A percentile compares a stretch with the other conserved stretches of the same genome.
Conservation (phyloP, 2,888 invertebrate species). For the Mesorhabditis sp. region DNA sequence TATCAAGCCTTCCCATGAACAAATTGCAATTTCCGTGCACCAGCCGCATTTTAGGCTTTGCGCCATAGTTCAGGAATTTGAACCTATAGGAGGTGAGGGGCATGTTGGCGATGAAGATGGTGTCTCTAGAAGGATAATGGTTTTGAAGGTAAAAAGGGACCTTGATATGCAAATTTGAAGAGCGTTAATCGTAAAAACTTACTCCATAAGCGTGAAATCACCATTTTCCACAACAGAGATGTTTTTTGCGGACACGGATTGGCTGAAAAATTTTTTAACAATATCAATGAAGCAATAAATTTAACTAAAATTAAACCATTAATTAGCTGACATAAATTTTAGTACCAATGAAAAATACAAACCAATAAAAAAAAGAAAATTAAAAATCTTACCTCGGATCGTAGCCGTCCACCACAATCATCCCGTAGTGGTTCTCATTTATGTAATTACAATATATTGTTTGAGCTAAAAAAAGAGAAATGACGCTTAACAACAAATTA, state of each 20-base stretch:
- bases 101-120: not conserved
- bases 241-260: not conserved
- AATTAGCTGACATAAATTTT: not conserved
- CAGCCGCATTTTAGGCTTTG: not conserved
- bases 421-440: not conserved
- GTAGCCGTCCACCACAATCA: not conserved
- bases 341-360: not conserved
- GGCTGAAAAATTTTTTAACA: not conserved
- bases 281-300: too few relatives aligned
- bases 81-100: not conserved
- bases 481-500: too few relatives aligned
- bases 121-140: not conserved
- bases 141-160: too few relatives aligned
- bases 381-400: not conserved
- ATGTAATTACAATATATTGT: not conserved
- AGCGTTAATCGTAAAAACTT: too few relatives aligned
- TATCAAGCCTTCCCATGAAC: not conserved
- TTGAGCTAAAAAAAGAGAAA: not conserved
- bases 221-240: not conserved
- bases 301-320: not conserved
- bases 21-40: not conserved
- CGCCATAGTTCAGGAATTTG: not conserved
- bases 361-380: not conserved
- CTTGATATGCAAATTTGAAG: too few relatives aligned
- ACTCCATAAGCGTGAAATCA: constrained; percentile 5